These are phyloP conservation scores for Plutomurus gul DNA, from an alignment of 1,140 invertebrate genomes.

Conservation along the genomic window DNA sequence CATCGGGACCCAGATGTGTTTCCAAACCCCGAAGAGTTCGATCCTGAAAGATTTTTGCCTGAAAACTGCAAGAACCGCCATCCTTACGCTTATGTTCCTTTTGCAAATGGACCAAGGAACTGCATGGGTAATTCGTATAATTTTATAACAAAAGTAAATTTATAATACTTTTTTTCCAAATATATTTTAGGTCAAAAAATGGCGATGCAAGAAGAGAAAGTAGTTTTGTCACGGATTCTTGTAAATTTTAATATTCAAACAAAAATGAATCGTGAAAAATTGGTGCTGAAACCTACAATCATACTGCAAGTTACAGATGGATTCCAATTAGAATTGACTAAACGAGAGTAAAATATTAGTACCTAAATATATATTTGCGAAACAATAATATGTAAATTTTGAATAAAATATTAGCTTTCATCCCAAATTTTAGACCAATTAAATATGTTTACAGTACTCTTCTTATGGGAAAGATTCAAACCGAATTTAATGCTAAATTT, in stretches of 20 bases:
- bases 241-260: neutral
- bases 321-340: neutral
- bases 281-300: neutral
- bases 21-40: neutral
- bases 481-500: too few relatives aligned
- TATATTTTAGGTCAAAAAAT: constrained; percentile 4
- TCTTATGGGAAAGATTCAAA: too few relatives aligned
- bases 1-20: constrained; percentile 55
- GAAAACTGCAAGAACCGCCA: constrained; percentile 9
- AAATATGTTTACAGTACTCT: too few relatives aligned
- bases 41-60: constrained; percentile 5
- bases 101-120: constrained; percentile 21
- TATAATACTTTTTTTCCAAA: neutral
- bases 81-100: constrained; percentile 28
- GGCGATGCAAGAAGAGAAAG: neutral
- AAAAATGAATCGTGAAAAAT: neutral
- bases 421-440: neutral
- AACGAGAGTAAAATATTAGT: neutral
- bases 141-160: neutral
- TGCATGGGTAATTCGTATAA: constrained; percentile 10
- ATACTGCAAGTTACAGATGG: neutral
- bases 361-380: neutral
- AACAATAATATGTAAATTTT: neutral
- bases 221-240: neutral
- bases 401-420: neutral